These are phyloP conservation scores for Aspidapion aeneum DNA, from an alignment of 2,888 invertebrate species.

Conservation along the genomic window DNA sequence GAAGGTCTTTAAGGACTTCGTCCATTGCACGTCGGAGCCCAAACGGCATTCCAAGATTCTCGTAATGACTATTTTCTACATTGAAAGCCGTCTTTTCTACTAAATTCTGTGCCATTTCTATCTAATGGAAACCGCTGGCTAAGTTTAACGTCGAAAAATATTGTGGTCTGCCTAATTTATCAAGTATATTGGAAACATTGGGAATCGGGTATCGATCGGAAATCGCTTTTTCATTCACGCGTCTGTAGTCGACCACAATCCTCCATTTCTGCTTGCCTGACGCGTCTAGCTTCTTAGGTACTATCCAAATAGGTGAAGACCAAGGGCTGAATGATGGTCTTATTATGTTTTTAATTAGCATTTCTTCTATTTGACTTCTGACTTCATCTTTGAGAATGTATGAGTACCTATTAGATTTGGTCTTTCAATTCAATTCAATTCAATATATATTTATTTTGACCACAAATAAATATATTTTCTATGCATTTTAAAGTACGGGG, in stretches of 20 bases:
- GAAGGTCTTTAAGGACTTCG: slow-evolving; percentile 15
- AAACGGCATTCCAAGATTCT: slow-evolving; percentile 29
- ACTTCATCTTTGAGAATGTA: background rate
- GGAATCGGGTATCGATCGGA: slow-evolving; percentile 30
- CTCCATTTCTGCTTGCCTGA: slow-evolving; percentile 27
- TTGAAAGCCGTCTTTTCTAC: slow-evolving; percentile 27
- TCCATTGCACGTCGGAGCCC: slow-evolving; percentile 29
- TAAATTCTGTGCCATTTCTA: slow-evolving; percentile 19
- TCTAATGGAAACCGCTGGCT: slow-evolving; percentile 28
- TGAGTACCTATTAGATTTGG: slow-evolving; percentile 3
- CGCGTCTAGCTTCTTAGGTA: slow-evolving; percentile 20
- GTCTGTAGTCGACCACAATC: slow-evolving; percentile 19
- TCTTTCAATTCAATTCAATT: no score
- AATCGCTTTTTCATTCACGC: slow-evolving; percentile 27
- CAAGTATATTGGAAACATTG: slow-evolving; percentile 23
- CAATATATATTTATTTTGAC: no score
- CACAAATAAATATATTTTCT: no score
- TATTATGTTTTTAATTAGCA: slow-evolving; percentile 24
- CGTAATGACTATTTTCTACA: slow-evolving; percentile 24
- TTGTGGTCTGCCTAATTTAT: slow-evolving; percentile 23
- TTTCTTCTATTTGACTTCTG: background rate
- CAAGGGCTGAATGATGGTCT: slow-evolving; percentile 21
- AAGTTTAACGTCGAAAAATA: slow-evolving; percentile 28
- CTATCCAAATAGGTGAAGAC: slow-evolving; percentile 28
- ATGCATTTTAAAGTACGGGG: no score